Evolutionary conservation across 2,797 vertebrate genomes (phyloP).

Genomic region (Babyrousa celebensis): DNA sequence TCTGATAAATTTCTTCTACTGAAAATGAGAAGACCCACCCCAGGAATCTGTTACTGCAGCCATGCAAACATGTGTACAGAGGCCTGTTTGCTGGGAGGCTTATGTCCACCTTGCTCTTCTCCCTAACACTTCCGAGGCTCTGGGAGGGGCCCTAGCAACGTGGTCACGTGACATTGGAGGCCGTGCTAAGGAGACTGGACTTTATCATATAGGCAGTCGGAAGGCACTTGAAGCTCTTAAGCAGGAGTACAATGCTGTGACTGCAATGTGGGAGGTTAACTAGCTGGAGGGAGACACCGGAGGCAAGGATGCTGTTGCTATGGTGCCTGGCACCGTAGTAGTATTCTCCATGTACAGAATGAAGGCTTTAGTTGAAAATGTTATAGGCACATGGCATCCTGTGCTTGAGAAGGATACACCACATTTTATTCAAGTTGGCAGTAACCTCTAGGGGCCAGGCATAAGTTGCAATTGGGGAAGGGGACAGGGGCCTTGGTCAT

Average conservation of each 20-base stretch:
- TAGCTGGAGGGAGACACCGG: neutral
- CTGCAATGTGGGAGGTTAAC: neutral
- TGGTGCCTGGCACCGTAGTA: neutral
- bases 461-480: neutral
- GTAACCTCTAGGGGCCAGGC: neutral
- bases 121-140: neutral
- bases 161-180: too few relatives aligned
- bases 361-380: neutral
- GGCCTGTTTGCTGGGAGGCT: neutral
- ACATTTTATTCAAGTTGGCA: neutral
- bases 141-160: neutral
- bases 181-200: neutral
- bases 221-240: neutral
- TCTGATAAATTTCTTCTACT: neutral
- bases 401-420: neutral
- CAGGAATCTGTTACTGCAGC: neutral
- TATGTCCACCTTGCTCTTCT: neutral
- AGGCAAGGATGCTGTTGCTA: neutral
- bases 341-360: neutral
- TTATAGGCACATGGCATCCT: neutral
- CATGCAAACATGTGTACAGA: neutral
- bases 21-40: neutral
- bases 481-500: neutral
- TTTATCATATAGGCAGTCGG: neutral
- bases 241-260: neutral